Base-by-base conservation (phyloP, 2,888 invertebrate species). In the Leptinotarsa juncta region DNA sequence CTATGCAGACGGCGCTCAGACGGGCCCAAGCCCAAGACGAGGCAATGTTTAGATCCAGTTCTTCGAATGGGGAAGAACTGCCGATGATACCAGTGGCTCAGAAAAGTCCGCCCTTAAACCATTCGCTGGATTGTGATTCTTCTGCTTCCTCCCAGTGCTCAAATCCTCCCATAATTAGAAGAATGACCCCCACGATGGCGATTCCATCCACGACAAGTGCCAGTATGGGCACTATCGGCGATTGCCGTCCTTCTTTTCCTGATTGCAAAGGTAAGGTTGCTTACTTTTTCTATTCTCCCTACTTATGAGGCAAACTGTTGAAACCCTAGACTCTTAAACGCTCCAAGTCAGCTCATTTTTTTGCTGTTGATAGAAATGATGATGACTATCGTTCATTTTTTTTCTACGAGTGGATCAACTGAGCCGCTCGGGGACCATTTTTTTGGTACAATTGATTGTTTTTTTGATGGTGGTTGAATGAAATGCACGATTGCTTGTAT, bases 21-120 rank as follows among this genome's bases (percentile, higher is more conserved):
- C 91, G 97, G 68, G 96, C 95, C 65, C 94, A 95, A 87, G 95
- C 95, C 70, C 96, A 96, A 89, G 96, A 96, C 85, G 95, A 96
- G 86, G 92, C 92, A 68, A 88, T 85, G 89, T 85, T 86, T 82
- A 86, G 87, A 74, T 82, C 69, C 83, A 82, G 83, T 3, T 76
- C 62, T 60, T 26, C 77, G 83, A 87, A 79, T 83, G 85, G 72
- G 60, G 72, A 81, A 82, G 87, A 81, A 82, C 84, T 81, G 83
- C 90, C 87, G 75, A 90, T 85, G 86, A 85, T 81, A 85, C 87
- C 81, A 48, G 57, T 82, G 65, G 73, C 80, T 3, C 82, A 81
- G 70, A 87, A 86, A 75, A 87, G 84, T 51, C 85, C 87, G 10
- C 85, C 86, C 23, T 86, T 78, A 85, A 88, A 91, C 3, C 89